Evolutionary conservation across 2,888 invertebrate genomes (phyloP).

Genomic region (Cheiracanthium punctorium): DNA sequence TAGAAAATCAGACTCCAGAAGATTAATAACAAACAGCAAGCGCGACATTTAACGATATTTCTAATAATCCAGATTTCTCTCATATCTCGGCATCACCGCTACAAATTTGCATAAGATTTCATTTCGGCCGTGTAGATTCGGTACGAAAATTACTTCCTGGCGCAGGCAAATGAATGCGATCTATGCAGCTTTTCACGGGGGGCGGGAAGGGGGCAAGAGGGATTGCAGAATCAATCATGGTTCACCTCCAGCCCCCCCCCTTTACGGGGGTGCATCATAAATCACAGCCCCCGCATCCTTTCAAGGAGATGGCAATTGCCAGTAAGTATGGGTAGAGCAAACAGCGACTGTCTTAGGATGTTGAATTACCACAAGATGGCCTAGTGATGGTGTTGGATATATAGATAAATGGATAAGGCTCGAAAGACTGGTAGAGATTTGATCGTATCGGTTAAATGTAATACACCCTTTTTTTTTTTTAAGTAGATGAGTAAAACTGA

Average conservation of each 20-base stretch:
- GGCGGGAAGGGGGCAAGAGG: no score
- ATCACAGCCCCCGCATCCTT: constrained; percentile 6
- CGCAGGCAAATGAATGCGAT: constrained; percentile 23
- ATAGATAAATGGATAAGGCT: not conserved
- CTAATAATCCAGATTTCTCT: constrained; percentile 12
- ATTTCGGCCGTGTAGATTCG: not conserved
- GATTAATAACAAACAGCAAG: constrained; percentile 2
- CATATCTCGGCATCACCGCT: constrained; percentile 10
- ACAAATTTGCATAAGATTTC: constrained; percentile 17
- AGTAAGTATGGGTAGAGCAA: not conserved
- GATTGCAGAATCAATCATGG: constrained; percentile 9
- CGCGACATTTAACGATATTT: constrained; percentile 10
- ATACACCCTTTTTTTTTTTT: no score
- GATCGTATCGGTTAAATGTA: no score
- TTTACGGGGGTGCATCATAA: constrained; percentile 14
- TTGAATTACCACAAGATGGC: not conserved
- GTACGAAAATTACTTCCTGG: constrained; percentile 28
- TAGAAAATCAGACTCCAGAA: not conserved
- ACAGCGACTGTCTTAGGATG: not conserved
- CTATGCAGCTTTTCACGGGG: not conserved
- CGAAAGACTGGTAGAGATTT: no score
- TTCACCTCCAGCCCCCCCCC: not conserved
- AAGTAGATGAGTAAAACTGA: no score
- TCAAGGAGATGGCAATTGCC: constrained; percentile 4
- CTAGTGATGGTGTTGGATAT: not conserved